Evolutionary conservation across 2,113 vertebrate species (phyloP).

Genomic region (Sebastes schlegelii): DNA sequence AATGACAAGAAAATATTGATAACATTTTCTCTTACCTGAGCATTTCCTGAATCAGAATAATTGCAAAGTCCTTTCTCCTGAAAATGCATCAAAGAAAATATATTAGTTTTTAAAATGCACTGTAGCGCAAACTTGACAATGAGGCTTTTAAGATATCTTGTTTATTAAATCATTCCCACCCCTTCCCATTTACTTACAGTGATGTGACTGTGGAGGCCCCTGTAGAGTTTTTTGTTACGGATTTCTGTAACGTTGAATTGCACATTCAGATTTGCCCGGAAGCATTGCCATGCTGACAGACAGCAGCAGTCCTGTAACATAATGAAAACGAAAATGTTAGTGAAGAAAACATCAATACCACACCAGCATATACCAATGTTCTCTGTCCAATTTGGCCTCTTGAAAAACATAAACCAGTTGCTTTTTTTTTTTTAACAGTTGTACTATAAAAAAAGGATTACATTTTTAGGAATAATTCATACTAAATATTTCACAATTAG

Average conservation of each 20-base stretch:
- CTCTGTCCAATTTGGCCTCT: background rate
- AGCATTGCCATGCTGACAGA: conserved; percentile 72
- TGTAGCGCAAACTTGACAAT: background rate
- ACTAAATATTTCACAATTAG: background rate
- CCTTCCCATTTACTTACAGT: conserved; percentile 69
- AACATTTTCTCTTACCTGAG: conserved; percentile 42
- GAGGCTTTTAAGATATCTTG: background rate
- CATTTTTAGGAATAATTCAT: background rate
- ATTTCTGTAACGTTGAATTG: accelerated
- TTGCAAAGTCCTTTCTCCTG: conserved; percentile 53
- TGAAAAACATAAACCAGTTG: background rate
- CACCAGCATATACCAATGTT: background rate
- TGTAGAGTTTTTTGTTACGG: conserved; percentile 26
- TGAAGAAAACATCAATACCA: background rate
- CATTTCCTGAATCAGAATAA: background rate
- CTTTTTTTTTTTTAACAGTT: background rate
- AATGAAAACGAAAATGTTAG: background rate
- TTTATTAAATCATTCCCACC: background rate
- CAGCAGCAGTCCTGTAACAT: conserved; percentile 72
- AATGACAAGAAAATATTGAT: background rate
- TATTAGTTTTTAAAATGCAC: background rate
- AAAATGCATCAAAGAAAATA: conserved; percentile 14
- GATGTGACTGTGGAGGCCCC: accelerated
- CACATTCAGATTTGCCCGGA: background rate
- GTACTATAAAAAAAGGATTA: background rate